Percentiles rank a stretch among this genome's conserved stretches.
These are phyloP conservation scores for Limanda limanda DNA, from an alignment of 2,113 vertebrate genomes.

Conservation along the genomic window DNA sequence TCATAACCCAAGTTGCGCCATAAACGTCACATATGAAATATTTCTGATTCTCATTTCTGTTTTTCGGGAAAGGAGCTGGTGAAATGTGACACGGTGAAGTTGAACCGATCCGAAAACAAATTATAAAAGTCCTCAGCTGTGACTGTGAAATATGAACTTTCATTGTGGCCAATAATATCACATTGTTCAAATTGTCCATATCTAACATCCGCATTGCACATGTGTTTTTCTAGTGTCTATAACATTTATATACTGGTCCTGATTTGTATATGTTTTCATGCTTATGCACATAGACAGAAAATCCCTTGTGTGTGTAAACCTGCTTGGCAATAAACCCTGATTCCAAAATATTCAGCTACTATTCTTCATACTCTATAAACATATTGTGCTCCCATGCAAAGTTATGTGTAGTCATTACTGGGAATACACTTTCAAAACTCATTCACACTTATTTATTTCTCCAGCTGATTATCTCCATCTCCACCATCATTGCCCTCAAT, in stretches of 20 bases:
- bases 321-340: too few relatives aligned
- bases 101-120: constrained; percentile 8
- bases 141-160: too few relatives aligned
- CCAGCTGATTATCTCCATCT: constrained; percentile 39
- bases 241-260: too few relatives aligned
- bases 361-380: too few relatives aligned
- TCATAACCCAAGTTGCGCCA: constrained; percentile 38
- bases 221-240: too few relatives aligned
- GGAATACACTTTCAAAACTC: constrained; percentile 17
- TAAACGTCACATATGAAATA: constrained; percentile 35
- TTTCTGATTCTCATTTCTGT: neutral
- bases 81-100: neutral
- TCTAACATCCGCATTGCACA: too few relatives aligned
- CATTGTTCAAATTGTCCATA: too few relatives aligned
- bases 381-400: neutral
- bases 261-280: too few relatives aligned
- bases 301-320: too few relatives aligned
- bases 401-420: constrained; percentile 12
- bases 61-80: neutral
- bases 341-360: too few relatives aligned
- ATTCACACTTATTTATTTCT: constrained; percentile 4
- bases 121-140: neutral
- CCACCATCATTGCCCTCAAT: constrained; percentile 58
- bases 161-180: too few relatives aligned
- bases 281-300: too few relatives aligned